Conservation (phyloP, 2,113 vertebrate genomes). For the Amphilophus citrinellus region DNA sequence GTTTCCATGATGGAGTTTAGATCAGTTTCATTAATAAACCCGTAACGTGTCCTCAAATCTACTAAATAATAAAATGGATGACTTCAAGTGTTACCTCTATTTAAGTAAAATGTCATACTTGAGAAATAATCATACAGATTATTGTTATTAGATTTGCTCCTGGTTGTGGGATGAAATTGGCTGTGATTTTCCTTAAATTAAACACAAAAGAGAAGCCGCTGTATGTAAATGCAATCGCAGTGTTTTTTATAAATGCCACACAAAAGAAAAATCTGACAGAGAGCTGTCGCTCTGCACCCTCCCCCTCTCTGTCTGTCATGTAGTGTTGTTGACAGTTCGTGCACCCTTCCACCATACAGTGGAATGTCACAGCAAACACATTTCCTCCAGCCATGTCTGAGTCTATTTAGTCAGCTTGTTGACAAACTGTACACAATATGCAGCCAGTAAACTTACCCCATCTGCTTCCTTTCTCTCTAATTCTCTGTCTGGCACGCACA, state of each 20-base stretch:
- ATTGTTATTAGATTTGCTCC: not conserved
- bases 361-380: conserved; percentile 77
- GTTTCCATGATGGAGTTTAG: not conserved
- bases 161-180: not conserved
- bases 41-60: not conserved
- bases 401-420: conserved; percentile 79
- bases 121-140: not conserved
- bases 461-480: conserved; percentile 64
- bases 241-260: conserved; percentile 9
- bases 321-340: conserved; percentile 52
- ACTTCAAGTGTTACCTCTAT: not conserved
- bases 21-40: not conserved
- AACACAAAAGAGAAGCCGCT: not conserved
- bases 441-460: conserved; percentile 71
- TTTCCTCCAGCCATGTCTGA: conserved; percentile 73
- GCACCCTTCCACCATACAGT: conserved; percentile 62
- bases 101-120: not conserved
- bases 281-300: conserved; percentile 18
- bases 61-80: not conserved
- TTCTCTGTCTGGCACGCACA: conserved; percentile 35
- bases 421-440: conserved; percentile 76
- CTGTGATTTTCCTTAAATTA: not conserved
- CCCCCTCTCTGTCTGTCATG: conserved; percentile 50
- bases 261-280: conserved; percentile 17
- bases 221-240: not conserved